A percentile compares a stretch with the other conserved stretches of the same genome.
These are phyloP conservation scores for Tautogolabrus adspersus DNA, from an alignment of 2,113 vertebrate species.

Conservation along the genomic window DNA sequence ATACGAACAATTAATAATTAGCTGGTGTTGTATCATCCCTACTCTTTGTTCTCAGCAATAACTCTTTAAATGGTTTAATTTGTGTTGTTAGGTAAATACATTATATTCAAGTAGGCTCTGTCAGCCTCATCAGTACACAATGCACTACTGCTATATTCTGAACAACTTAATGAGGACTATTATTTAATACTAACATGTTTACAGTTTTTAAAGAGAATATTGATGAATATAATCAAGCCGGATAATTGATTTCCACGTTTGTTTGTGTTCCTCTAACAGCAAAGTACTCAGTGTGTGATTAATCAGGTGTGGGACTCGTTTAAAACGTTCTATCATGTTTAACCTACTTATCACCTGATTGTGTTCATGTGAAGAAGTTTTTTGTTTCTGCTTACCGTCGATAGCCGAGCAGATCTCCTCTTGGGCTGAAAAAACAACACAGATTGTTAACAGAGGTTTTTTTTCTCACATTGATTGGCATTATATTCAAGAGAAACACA, in stretches of 20 bases:
- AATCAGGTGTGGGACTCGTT: background rate
- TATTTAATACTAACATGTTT: background rate
- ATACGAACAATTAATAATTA: too few relatives aligned
- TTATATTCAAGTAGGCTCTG: background rate
- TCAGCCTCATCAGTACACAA: background rate
- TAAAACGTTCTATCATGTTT: background rate
- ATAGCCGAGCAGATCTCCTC: constrained; percentile 95
- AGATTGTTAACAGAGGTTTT: constrained; percentile 13
- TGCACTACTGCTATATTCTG: background rate
- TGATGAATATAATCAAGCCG: background rate
- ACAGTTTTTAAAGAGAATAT: background rate
- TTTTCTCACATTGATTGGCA: constrained; percentile 5
- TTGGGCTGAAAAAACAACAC: constrained; percentile 85
- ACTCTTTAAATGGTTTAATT: background rate
- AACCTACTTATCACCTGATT: background rate
- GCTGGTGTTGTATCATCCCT: background rate
- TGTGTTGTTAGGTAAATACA: too few relatives aligned
- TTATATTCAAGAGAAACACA: constrained; percentile 5
- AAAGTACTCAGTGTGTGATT: background rate
- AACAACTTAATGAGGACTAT: background rate
- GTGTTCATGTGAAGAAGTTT: background rate
- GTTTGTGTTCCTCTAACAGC: background rate
- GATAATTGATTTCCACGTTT: background rate
- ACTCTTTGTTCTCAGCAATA: background rate
- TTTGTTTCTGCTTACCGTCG: constrained; percentile 85